Conservation (phyloP, 2,797 vertebrate genomes). For the Cyclura pinguis region DNA sequence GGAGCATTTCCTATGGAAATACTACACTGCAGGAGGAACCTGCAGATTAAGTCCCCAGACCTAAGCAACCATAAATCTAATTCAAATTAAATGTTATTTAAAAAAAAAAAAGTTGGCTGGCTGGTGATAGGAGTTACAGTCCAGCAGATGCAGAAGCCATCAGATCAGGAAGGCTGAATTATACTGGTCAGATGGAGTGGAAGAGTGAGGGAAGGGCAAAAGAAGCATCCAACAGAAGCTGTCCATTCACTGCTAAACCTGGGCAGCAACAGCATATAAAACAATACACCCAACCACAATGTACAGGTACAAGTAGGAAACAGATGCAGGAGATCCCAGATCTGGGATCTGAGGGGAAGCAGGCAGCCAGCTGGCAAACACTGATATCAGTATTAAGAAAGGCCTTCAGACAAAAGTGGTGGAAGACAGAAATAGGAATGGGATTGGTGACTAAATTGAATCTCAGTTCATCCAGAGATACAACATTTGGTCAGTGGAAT, state of each 20-base stretch:
- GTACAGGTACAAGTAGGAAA: neutral
- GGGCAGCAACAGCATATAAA: neutral
- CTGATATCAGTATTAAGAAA: neutral
- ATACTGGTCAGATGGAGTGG: neutral
- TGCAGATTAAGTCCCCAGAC: neutral
- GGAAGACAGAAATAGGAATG: neutral
- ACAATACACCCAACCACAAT: neutral
- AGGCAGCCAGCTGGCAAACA: neutral
- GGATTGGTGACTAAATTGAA: neutral
- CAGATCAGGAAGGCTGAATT: neutral
- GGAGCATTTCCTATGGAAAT: neutral
- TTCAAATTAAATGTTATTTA: neutral
- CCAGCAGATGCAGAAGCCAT: neutral
- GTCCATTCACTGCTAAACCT: neutral
- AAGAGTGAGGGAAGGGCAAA: neutral
- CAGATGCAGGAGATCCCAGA: no score
- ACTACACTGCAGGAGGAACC: neutral
- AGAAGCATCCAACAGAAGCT: neutral
- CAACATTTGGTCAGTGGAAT: neutral
- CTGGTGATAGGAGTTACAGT: neutral
- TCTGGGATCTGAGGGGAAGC: neutral
- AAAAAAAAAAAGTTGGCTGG: no score
- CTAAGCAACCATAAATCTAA: neutral
- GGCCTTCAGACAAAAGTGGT: neutral
- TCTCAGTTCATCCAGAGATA: neutral